Conservation (phyloP, 2,888 invertebrate genomes). For the Leptothorax acervorum region DNA sequence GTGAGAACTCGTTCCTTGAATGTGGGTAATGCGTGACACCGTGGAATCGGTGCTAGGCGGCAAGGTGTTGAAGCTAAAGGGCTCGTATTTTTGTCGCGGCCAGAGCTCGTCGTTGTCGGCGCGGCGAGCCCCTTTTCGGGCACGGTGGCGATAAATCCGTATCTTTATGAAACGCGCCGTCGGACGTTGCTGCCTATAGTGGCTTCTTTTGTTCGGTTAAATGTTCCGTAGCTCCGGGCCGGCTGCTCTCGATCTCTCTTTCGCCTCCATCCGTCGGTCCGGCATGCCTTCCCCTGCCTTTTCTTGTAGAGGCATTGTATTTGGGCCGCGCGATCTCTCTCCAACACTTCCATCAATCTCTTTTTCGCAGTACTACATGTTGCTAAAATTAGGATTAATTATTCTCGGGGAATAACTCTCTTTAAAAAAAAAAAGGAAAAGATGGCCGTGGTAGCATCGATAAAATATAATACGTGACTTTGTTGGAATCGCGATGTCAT, state of each 20-base stretch:
- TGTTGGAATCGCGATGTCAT: not conserved
- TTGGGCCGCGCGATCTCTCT: constrained; percentile 52
- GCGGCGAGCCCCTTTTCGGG: constrained; percentile 70
- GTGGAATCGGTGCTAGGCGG: constrained; percentile 69
- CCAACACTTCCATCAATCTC: constrained; percentile 34
- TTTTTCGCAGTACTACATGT: constrained; percentile 20
- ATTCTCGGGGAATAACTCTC: not conserved
- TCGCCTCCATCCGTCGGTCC: constrained; percentile 70
- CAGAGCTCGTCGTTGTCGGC: constrained; percentile 62
- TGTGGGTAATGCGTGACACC: constrained; percentile 66
- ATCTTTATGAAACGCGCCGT: constrained; percentile 79
- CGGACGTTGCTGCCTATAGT: constrained; percentile 71
- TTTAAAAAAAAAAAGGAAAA: not conserved
- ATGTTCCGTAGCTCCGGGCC: constrained; percentile 66
- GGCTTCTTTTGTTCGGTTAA: constrained; percentile 74
- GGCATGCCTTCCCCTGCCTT: constrained; percentile 64
- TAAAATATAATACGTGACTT: constrained; percentile 3
- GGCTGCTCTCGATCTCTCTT: constrained; percentile 64
- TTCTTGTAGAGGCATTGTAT: constrained; percentile 48
- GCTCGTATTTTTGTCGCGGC: constrained; percentile 77
- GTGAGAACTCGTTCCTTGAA: constrained; percentile 50
- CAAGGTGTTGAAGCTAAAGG: constrained; percentile 80
- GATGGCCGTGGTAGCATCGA: not conserved
- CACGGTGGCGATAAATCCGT: constrained; percentile 76
- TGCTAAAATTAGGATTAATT: constrained; percentile 40